Percentiles rank a stretch among this genome's conserved stretches.
Evolutionary conservation across 2,888 invertebrate species (phyloP).

Genomic region (Ptilodon capucinus): DNA sequence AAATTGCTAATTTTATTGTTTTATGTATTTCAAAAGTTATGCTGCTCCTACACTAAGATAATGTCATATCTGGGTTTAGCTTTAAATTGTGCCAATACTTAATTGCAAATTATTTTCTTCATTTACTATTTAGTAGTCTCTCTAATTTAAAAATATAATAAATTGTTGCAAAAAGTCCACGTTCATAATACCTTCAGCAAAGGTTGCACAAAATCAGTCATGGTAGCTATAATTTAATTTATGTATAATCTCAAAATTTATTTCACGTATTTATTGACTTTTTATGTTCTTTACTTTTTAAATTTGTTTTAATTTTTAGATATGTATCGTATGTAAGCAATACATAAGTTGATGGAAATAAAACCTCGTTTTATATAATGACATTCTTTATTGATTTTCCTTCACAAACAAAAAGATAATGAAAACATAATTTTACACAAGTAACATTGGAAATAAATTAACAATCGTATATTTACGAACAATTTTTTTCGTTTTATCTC

Average conservation of each 20-base stretch:
- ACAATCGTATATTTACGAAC: not conserved
- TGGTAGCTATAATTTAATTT: no score
- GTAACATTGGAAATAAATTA: constrained; percentile 26
- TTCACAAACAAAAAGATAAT: constrained; percentile 55
- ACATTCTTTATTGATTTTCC: constrained; percentile 76
- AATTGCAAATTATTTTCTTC: no score
- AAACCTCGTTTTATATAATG: constrained; percentile 40
- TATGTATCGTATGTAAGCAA: no score
- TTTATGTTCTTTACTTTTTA: no score
- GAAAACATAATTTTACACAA: constrained; percentile 18
- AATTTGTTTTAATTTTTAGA: not conserved
- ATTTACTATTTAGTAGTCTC: not conserved
- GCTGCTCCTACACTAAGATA: not conserved
- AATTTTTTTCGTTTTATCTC: not conserved
- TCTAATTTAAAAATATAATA: not conserved
- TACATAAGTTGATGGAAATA: constrained; percentile 26
- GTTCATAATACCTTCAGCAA: no score
- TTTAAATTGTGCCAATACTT: not conserved
- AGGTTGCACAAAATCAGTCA: no score
- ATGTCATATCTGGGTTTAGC: not conserved
- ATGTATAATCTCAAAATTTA: no score
- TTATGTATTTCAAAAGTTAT: not conserved
- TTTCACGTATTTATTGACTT: no score
- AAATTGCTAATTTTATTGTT: no score
- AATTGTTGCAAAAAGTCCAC: no score